A percentile compares a stretch with the other conserved stretches of the same genome.
Evolutionary conservation across 30 jellyfish, hydroid and myxozoan species (phyloP).

Genomic region (Catostylus mosaicus): DNA sequence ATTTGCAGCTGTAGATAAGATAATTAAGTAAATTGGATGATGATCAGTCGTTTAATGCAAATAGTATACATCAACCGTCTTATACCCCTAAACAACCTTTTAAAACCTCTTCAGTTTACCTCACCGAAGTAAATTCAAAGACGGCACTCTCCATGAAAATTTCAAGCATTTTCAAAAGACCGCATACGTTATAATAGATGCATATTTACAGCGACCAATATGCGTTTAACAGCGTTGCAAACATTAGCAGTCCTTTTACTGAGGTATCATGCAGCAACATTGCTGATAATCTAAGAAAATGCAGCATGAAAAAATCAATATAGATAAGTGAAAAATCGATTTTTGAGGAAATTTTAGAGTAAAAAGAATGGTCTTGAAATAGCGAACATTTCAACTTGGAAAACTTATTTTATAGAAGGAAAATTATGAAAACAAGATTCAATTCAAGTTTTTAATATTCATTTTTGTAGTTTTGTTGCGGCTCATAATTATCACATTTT

Average conservation of each 20-base stretch:
- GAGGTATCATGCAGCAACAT: neutral
- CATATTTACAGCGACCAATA: neutral
- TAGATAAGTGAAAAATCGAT: too few relatives aligned
- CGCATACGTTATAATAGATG: neutral
- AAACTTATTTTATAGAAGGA: too few relatives aligned
- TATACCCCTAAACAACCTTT: conserved; percentile 8
- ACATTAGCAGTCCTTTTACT: neutral
- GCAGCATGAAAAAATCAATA: too few relatives aligned
- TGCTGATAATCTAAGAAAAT: too few relatives aligned
- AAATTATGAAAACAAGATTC: too few relatives aligned
- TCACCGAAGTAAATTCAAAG: neutral
- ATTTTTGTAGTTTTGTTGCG: too few relatives aligned
- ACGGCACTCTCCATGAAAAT: neutral
- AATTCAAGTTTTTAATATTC: too few relatives aligned
- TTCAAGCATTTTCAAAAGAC: conserved; percentile 4
- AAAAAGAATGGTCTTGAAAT: too few relatives aligned
- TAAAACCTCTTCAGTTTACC: neutral
- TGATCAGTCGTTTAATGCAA: conserved; percentile 7
- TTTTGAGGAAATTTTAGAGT: too few relatives aligned
- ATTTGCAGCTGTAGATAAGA: conserved; percentile 27
- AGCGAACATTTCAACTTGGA: too few relatives aligned
- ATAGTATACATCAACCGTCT: conserved; percentile 15
- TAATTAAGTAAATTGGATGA: conserved; percentile 24
- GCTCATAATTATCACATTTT: too few relatives aligned
- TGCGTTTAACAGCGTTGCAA: neutral